These are phyloP conservation scores for Chionoecetes opilio DNA, from an alignment of 1,140 invertebrate species.

Conservation along the genomic window DNA sequence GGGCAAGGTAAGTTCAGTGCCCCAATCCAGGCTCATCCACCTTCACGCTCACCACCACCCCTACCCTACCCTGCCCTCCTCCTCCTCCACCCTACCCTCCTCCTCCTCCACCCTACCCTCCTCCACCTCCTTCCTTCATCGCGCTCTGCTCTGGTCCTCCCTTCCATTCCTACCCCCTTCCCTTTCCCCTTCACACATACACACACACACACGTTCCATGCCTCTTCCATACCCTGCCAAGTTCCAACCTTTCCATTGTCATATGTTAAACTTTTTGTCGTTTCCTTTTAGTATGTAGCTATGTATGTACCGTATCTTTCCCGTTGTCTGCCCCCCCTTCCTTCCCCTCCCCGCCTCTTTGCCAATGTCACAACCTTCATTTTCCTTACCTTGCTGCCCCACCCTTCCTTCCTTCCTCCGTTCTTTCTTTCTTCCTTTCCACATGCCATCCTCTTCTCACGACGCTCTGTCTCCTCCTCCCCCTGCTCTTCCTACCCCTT, in stretches of 20 bases:
- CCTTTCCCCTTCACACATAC: too few relatives aligned
- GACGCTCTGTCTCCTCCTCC: not conserved
- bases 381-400: not conserved
- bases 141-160: too few relatives aligned
- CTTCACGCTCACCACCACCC: not conserved
- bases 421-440: not conserved
- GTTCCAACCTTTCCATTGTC: not conserved
- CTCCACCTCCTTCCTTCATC: not conserved
- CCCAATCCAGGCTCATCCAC: slow-evolving; percentile 59
- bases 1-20: slow-evolving; percentile 85
- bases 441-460: not conserved
- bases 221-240: not conserved
- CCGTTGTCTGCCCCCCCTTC: not conserved
- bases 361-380: not conserved
- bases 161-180: too few relatives aligned
- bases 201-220: too few relatives aligned
- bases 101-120: not conserved
- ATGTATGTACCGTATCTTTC: not conserved
- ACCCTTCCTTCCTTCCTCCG: not conserved
- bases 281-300: not conserved
- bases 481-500: not conserved
- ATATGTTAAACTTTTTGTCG: too few relatives aligned
- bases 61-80: not conserved
- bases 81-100: not conserved
- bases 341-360: not conserved